Conservation (phyloP, 2,113 vertebrate genomes). For the Nipponia nippon region DNA sequence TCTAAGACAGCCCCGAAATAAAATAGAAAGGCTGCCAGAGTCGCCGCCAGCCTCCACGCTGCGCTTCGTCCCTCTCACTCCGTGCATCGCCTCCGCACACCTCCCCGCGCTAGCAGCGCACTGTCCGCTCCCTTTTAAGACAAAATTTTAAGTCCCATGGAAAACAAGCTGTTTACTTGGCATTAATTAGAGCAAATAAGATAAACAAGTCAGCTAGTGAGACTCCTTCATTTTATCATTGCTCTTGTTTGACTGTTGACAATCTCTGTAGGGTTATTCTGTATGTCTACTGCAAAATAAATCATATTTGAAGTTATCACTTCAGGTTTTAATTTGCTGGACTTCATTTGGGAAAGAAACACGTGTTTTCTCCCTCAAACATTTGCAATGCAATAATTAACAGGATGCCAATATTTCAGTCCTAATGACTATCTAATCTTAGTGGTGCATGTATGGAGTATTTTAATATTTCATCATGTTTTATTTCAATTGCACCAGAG, state of each 20-base stretch:
- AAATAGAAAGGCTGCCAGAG: not conserved
- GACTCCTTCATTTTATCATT: not conserved
- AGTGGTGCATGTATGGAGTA: not conserved
- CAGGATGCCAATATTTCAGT: slow-evolving; percentile 36
- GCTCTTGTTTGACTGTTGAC: slow-evolving; percentile 49
- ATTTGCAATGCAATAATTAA: slow-evolving; percentile 47
- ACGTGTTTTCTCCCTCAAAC: slow-evolving; percentile 19
- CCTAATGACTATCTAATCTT: slow-evolving; percentile 51
- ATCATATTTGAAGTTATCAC: slow-evolving; percentile 42
- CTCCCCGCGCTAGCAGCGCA: not conserved
- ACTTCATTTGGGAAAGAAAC: slow-evolving; percentile 33
- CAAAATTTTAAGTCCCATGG: not conserved
- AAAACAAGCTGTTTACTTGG: slow-evolving; percentile 14
- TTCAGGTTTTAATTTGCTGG: slow-evolving; percentile 60
- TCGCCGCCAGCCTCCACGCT: not conserved
- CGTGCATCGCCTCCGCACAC: fast-evolving
- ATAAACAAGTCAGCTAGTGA: slow-evolving; percentile 13
- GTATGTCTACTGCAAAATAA: slow-evolving; percentile 20
- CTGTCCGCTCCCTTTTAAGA: not conserved
- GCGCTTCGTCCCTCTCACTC: not conserved
- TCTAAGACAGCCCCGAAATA: not conserved
- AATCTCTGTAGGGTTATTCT: slow-evolving; percentile 47
- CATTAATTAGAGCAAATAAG: slow-evolving; percentile 36
- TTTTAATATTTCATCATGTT: slow-evolving; percentile 61
- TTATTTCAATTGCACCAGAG: slow-evolving; percentile 24